Conservation (phyloP, 1,140 invertebrate species). For the Caerostris extrusa region DNA sequence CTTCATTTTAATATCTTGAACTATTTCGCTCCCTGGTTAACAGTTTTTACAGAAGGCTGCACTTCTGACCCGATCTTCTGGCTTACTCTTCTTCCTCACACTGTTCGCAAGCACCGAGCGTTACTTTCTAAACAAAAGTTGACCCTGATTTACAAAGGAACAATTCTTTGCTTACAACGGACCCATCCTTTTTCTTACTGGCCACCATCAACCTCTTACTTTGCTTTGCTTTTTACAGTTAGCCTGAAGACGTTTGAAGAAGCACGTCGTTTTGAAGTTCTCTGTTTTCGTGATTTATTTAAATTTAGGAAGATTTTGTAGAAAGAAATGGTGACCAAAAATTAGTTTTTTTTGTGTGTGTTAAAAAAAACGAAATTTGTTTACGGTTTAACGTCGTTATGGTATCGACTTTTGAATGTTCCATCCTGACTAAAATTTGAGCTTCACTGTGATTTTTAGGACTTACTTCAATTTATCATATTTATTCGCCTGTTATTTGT, state of each 20-base stretch:
- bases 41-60: conserved; percentile 64
- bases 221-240: neutral
- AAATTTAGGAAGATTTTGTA: no score
- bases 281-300: no score
- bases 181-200: neutral
- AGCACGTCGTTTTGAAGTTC: neutral
- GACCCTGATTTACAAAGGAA: conserved; percentile 71
- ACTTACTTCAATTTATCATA: no score
- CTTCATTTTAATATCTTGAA: conserved; percentile 12
- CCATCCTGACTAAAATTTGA: no score
- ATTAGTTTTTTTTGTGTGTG: no score
- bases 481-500: no score
- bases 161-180: conserved; percentile 5
- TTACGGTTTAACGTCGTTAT: no score
- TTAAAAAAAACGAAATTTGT: no score
- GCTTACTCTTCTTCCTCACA: conserved; percentile 39
- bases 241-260: neutral
- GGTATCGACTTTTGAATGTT: no score
- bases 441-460: no score
- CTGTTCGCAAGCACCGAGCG: conserved; percentile 60
- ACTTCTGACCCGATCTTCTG: conserved; percentile 69
- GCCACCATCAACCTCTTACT: neutral
- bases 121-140: conserved; percentile 72
- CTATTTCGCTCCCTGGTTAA: neutral
- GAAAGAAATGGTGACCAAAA: no score